These are phyloP conservation scores for Stichodactyla helianthus DNA, from an alignment of 64 coral and sea anemone genomes.

Conservation along the genomic window DNA sequence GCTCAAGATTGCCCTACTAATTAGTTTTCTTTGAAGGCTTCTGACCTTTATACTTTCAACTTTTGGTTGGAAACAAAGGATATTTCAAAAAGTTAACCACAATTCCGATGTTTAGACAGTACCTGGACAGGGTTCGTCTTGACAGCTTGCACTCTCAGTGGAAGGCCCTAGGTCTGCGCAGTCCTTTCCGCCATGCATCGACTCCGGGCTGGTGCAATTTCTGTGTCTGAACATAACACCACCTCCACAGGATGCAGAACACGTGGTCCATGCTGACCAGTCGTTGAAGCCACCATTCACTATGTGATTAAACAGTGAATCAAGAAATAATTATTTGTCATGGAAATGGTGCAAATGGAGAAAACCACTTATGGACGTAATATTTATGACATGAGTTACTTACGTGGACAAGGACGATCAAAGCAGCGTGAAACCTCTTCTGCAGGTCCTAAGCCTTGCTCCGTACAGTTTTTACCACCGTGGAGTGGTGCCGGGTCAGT, in stretches of 20 bases:
- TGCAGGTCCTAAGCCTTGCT: conserved; percentile 56
- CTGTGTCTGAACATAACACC: conserved; percentile 80
- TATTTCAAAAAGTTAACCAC: too few relatives aligned
- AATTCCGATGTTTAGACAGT: background rate
- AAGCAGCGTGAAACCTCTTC: conserved; percentile 79
- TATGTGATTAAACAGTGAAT: background rate
- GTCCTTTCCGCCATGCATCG: conserved; percentile 86
- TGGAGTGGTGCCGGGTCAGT: conserved; percentile 61
- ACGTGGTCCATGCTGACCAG: conserved; percentile 91
- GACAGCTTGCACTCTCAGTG: conserved; percentile 80
- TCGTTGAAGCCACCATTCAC: conserved; percentile 78
- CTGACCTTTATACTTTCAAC: too few relatives aligned
- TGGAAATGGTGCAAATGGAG: too few relatives aligned
- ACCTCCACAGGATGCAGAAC: conserved; percentile 79
- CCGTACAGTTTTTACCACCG: conserved; percentile 80
- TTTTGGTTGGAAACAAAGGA: too few relatives aligned
- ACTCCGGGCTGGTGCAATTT: conserved; percentile 75
- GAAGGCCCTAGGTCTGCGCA: conserved; percentile 80
- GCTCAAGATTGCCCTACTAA: too few relatives aligned
- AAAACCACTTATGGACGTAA: too few relatives aligned
- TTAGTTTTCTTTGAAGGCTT: too few relatives aligned
- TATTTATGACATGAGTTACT: conserved; percentile 12
- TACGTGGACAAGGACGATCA: conserved; percentile 80
- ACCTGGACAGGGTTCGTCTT: conserved; percentile 82
- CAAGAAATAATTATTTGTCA: too few relatives aligned